Base-by-base conservation (phyloP, 1,140 invertebrate genomes). In the Metaphire vulgaris region DNA sequence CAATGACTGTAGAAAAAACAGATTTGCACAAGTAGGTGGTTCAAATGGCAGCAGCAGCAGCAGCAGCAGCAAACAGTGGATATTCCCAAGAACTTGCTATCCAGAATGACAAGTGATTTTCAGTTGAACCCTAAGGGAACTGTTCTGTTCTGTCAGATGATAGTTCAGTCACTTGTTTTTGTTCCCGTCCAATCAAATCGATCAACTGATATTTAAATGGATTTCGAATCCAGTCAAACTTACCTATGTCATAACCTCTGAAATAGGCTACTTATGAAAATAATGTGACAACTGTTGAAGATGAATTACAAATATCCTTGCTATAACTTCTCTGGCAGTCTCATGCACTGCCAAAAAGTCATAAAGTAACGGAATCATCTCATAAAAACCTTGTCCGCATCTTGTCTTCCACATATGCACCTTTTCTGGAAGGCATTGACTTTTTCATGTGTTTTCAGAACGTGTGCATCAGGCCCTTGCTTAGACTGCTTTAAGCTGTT, bases 201-300 rank as follows among this genome's bases (percentile, higher is more conserved):
- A n/a, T n/a, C n/a, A n/a, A n/a, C n/a, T n/a, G n/a, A n/a, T n/a
- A n/a, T n/a, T n/a, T n/a, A n/a, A n/a, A n/a, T n/a, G 56, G 56
- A 65, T 65, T 65, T 65, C 56, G 56, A 65, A 65, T 65, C 56
- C 56, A 65, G n/a, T n/a, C n/a, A n/a, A n/a, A n/a, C n/a, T n/a
- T n/a, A n/a, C n/a, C n/a, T n/a, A n/a, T n/a, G n/a, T n/a, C n/a
- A n/a, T n/a, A n/a, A n/a, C n/a, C n/a, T n/a, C n/a, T n/a, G n/a
- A n/a, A n/a, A n/a, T n/a, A n/a, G n/a, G n/a, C n/a, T n/a, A n/a
- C n/a, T n/a, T n/a, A n/a, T n/a, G n/a, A n/a, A n/a, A n/a, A n/a
- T n/a, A n/a, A n/a, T n/a, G n/a, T n/a, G n/a, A n/a, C n/a, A n/a
- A n/a, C n/a, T n/a, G n/a, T n/a, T n/a, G n/a, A n/a, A n/a, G n/a